Evolutionary conservation across 2,888 invertebrate species (phyloP), one percentile per base, ranked within the genome.

Genomic region (Nomada ferruginata): DNA sequence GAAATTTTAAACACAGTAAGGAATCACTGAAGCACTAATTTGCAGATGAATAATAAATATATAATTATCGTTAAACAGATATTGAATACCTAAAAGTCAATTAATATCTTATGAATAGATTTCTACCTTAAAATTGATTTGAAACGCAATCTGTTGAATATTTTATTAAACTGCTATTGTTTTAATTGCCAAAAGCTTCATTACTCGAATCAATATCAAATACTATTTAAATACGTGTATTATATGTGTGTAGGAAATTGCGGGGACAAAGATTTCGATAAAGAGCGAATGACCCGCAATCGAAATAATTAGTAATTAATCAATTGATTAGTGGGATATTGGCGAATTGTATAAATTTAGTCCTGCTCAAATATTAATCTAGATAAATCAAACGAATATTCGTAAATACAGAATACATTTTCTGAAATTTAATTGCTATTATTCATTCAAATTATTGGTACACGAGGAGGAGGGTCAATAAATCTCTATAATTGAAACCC

Each of bases 271-370:
- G 44, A 69, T 18, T 69, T 44, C 23, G 55, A 23, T 53, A 20
- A 55, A 18, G 10, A 42, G 29, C 20, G 23, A 68, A 70, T 29
- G 23, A 71, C 15, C 50, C 36, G 50, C 50, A 61, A 29, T 60
- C 50, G 15, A 36, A 71, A 61, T 71, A 60, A 71, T 20, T 1
- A 23, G 18, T 61, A 71, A 71, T 71, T 71, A 60, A 60, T 71
- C 60, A 52, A 36, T 47, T 70, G 59, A 47, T 71, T 61, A 36
- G 9, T 2, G 15, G 50, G 50, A 52, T 60, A 18, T 15, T 15
- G 10, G 18, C 4, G 36, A 71, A 71, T 71, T 44, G 60, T 36
- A 50, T 52, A 52, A 13, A 70, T 29, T 70, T 47, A 15, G 50
- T 36, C 18, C 5, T 23, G 50, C 50, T 61, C 36, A 61, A 52